Base-by-base conservation (phyloP, 1,140 invertebrate species). In the Papilio polyxenes region DNA sequence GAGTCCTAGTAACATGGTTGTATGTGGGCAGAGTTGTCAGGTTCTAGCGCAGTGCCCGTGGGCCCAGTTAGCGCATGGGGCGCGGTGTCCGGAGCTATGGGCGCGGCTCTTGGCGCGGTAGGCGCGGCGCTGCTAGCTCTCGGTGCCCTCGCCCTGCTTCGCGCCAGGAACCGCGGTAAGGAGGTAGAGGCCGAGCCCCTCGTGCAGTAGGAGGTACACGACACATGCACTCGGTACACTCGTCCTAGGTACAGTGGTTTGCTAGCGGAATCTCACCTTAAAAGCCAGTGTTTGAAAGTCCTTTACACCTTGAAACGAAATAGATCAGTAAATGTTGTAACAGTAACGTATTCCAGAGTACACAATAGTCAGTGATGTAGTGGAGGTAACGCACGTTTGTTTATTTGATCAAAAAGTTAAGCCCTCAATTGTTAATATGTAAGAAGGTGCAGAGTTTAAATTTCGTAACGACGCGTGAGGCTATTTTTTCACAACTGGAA, bases 101-200 rank as follows among this genome's bases (percentile, higher is more conserved):
- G 78, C 31, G 78, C 83, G 81, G 91, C 88, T 75, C 85, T 83
- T 11, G 89, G 85, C 37, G 90, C 87, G 17, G 86, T 83, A 49
- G 88, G 83, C 77, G 89, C 85, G 49, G 88, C 89, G 82, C 85
- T 90, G 83, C 82, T 91, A 20, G 89, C 87, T 40, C 83, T 87
- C 9, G 89, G 89, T 37, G 88, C 87, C 74, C 53, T 87, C 8
- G 87, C 86, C 37, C 85, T 90, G 76, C 84, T 85, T 9, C 80
- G 87, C 59, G 91, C 92, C 9, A 56, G 89, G 48, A 85, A 88
- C 86, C 84, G 81, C 82, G 91, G 91, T 92, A 91, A 92, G 90
- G 69, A 80, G 1, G 10, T 56, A 59, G 84, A 85, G 74, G 80
- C 85, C 15, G 86, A 89, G 53, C 83, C 85, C n/a, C 86, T 88